phyloP scores from a whole-genome alignment of 2,888 invertebrate genomes.

The Macrophya alboannulata region DNA sequence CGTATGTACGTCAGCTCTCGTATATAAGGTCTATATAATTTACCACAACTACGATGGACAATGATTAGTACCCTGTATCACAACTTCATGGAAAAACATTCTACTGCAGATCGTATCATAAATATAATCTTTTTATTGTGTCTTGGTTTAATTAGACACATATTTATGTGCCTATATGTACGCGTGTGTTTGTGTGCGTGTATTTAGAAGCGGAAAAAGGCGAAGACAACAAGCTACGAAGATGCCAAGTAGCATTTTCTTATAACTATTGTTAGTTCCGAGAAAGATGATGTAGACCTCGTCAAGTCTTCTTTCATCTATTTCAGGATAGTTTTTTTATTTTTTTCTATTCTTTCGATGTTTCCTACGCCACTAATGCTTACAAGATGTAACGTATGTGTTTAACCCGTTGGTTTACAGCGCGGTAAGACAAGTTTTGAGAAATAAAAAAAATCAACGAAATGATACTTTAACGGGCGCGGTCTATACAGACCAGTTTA shows the following conservation, averaged over 20 bases:
- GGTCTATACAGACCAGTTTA: not conserved
- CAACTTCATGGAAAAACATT: not conserved
- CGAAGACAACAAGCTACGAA: constrained; percentile 5
- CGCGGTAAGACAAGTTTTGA: not conserved
- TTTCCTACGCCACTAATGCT: not conserved
- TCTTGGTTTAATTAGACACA: not conserved
- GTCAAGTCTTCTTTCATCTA: not conserved
- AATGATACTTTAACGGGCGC: not conserved
- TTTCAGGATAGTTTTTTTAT: not conserved
- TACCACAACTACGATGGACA: not conserved
- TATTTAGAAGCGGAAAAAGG: not conserved
- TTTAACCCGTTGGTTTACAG: not conserved
- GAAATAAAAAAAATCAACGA: not conserved
- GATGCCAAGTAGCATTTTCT: constrained; percentile 19
- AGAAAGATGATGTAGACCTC: constrained; percentile 4
- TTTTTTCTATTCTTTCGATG: too few species aligned
- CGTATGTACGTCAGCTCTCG: not conserved
- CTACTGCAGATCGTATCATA: not conserved
- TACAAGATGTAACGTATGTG: constrained; percentile 6
- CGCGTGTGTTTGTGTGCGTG: not conserved
- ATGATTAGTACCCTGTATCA: not conserved
- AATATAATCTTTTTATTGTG: not conserved
- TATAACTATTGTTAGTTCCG: constrained; percentile 18
- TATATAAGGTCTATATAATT: not conserved
- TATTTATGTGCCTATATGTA: not conserved